Base-by-base conservation (phyloP, 2,888 invertebrate genomes). In the Micoletzkya japonica region DNA sequence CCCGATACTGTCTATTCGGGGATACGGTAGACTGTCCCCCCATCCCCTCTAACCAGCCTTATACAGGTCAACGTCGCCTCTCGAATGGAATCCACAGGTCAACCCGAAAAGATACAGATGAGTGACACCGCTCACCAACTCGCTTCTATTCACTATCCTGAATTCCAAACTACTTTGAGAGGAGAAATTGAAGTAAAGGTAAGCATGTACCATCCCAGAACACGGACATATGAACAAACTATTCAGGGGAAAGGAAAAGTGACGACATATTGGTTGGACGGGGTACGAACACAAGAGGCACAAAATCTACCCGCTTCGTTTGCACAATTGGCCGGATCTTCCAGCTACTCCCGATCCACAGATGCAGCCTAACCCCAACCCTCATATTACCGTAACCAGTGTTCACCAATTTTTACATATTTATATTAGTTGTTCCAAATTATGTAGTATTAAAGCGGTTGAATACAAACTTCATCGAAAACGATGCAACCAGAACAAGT, bases 1-100 rank as follows among this genome's bases (percentile, higher is more conserved):
- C 83, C n/a, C 72, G 83, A 28, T 84, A 84, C 60, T 84, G 84
- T 73, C 77, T 84, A 2, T 83, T 84, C 63, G 84, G 84, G 44
- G 84, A 84, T 72, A 84, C 84, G 34, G 83, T 83, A 72, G 57
- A 58, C 70, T 60, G 72, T 72, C 63, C 63, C 36, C 57, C 7
- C 59, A 20, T 10, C 26, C 7, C 24, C 7, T 54, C 17, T 24
- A 54, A 10, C 56, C 10, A 17, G 24, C 10, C n/a, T 36, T 7
- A 66, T 72, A 24, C 32, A 78, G 78, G 80, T 80, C 7, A 83
- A 83, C 63, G 75, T 82, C 52, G 83, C 83, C 2, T 82, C 81
- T 6, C 71, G 82, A 39, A 83, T 84, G 82, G 84, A 84, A 63
- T 79, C 78, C 24, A 81, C 80, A 3, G 81, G 84, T 32, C 72